These are phyloP conservation scores for Sesamia nonagrioides DNA, from an alignment of 1,140 invertebrate genomes.

Conservation along the genomic window DNA sequence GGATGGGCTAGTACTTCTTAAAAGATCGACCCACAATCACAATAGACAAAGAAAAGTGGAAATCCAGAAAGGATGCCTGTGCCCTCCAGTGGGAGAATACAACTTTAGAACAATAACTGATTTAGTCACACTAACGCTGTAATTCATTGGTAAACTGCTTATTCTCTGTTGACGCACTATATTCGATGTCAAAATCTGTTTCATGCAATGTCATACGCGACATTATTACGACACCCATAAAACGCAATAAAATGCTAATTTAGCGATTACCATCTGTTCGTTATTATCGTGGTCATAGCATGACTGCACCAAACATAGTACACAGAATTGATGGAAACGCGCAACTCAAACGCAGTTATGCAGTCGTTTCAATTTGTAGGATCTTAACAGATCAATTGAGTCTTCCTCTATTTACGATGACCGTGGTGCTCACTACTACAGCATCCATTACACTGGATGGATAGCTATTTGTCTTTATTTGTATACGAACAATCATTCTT, in stretches of 20 bases:
- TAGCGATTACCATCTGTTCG: not conserved
- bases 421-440: constrained; percentile 35
- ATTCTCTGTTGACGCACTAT: not conserved
- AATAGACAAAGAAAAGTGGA: too few relatives aligned
- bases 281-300: not conserved
- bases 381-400: constrained; percentile 58
- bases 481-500: not conserved
- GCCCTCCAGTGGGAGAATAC: too few relatives aligned
- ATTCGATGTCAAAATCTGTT: not conserved
- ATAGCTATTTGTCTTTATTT: constrained; percentile 1
- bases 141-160: too few relatives aligned
- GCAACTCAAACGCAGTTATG: constrained; percentile 49
- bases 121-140: too few relatives aligned
- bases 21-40: too few relatives aligned
- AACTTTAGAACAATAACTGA: too few relatives aligned
- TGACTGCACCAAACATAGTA: not conserved
- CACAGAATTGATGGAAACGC: constrained; percentile 54
- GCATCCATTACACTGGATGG: not conserved
- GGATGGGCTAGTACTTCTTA: too few relatives aligned
- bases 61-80: too few relatives aligned
- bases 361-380: constrained; percentile 47
- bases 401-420: constrained; percentile 55
- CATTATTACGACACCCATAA: not conserved
- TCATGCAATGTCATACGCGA: not conserved
- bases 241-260: not conserved